These are phyloP conservation scores for Pseudocheirus occidentalis DNA, from an alignment of 2,797 vertebrate genomes.

Conservation along the genomic window DNA sequence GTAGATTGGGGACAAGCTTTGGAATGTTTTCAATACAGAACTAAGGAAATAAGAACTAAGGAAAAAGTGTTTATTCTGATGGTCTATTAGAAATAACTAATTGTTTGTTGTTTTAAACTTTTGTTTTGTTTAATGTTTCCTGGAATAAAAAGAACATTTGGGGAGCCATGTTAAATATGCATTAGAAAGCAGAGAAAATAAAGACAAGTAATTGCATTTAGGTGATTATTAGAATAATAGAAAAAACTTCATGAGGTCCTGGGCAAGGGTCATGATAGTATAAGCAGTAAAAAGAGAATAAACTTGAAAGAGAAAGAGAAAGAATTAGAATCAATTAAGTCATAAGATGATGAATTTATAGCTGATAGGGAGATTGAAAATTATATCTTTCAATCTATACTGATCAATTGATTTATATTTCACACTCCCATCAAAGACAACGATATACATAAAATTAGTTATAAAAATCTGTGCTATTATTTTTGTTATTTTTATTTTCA, in stretches of 20 bases:
- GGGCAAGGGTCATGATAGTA: neutral
- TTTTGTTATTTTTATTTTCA: no score
- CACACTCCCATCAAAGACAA: no score
- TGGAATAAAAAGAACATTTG: neutral
- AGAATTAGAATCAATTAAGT: neutral
- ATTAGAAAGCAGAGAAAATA: neutral
- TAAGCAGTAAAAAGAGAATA: neutral
- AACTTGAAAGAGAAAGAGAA: neutral
- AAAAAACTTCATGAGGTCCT: neutral
- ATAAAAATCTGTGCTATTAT: no score
- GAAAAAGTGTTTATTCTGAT: neutral
- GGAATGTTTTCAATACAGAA: neutral
- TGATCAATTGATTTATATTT: no score
- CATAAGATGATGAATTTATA: neutral
- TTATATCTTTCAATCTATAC: neutral
- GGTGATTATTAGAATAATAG: neutral
- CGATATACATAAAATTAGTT: no score
- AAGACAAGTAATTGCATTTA: neutral
- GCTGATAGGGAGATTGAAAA: neutral
- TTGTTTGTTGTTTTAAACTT: accelerated
- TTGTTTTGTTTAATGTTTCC: neutral
- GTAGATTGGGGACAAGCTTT: no score
- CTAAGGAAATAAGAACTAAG: no score
- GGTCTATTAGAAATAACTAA: neutral
- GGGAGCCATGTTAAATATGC: neutral